Evolutionary conservation across 2,888 invertebrate species (phyloP), one percentile per base, ranked within the genome.

Genomic region (Monopis laevigella): DNA sequence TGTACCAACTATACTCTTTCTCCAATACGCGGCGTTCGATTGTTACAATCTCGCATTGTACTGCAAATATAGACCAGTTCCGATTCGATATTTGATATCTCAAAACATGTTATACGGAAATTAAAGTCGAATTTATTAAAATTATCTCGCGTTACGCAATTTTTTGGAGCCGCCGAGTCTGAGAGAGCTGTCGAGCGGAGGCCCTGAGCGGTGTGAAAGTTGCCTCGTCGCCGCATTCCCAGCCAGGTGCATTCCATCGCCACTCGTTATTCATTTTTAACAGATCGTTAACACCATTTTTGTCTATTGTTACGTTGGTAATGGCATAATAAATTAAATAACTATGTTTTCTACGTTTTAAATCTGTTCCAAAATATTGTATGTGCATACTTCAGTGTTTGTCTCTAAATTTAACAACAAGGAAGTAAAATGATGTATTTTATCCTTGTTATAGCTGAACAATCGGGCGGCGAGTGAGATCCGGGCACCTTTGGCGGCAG

Each of bases 401-500:
- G n/a, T n/a, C n/a, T n/a, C n/a, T n/a, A n/a, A n/a, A n/a, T n/a
- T n/a, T n/a, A n/a, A n/a, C n/a, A n/a, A n/a, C n/a, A n/a, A n/a
- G n/a, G n/a, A 7, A 7, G 24, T 21, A 21, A 7, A 21, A 21
- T 5, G 8, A 8, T 21, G 5, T 21, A 17, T 32, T 21, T 42
- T 39, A 43, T 13, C 45, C 42, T 49, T 45, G 44, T 50, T 44
- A 49, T 69, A 82, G 82, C 58, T 65, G 45, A 75, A 64, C 68
- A 64, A 63, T 51, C 65, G 70, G 48, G 62, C 68, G 40, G 58
- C 63, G 42, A 77, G 68, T 59, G 81, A 80, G 52, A 60, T 68
- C 42, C 64, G 71, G 45, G 75, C 84, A 50, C 84, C 84, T 44
- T 82, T 84, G 54, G 84, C 83, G 48, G 72, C 82, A 52, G 80